Evolutionary conservation across 2,797 vertebrate genomes (phyloP).

Genomic region (Heliangelus exortis): DNA sequence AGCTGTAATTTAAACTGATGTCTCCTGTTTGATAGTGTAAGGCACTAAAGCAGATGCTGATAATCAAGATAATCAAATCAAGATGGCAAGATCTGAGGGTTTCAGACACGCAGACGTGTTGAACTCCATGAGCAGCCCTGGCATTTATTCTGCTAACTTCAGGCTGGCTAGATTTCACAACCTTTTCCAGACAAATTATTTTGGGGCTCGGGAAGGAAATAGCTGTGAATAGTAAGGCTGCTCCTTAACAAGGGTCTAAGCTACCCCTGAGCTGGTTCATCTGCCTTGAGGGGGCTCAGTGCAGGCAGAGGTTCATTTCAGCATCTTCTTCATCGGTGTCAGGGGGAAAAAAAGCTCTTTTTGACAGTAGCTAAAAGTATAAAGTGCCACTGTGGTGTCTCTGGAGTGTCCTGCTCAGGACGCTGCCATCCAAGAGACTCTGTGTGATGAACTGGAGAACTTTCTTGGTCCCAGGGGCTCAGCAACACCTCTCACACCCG

Average conservation of each 20-base stretch:
- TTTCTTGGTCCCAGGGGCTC: background rate
- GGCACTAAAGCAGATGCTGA: slow-evolving; percentile 49
- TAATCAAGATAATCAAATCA: slow-evolving; percentile 47
- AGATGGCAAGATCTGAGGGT: background rate
- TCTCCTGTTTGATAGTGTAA: background rate
- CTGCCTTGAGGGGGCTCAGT: background rate
- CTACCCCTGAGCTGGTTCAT: background rate
- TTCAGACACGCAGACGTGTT: background rate
- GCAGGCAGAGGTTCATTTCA: background rate
- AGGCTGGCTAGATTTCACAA: background rate
- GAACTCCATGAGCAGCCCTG: background rate
- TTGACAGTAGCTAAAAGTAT: background rate
- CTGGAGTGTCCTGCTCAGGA: background rate
- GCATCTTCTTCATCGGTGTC: background rate
- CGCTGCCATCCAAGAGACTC: background rate
- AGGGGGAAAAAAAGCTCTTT: background rate
- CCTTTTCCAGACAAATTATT: slow-evolving; percentile 11
- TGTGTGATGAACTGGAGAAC: background rate
- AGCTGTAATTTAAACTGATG: slow-evolving; percentile 24
- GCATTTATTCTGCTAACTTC: background rate
- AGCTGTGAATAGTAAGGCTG: background rate
- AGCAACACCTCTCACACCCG: accelerated
- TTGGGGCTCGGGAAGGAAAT: background rate
- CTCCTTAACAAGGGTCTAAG: background rate
- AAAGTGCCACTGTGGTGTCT: background rate